These are phyloP conservation scores for Macquaria ambigua DNA, from an alignment of 2,113 vertebrate genomes.

Conservation along the genomic window DNA sequence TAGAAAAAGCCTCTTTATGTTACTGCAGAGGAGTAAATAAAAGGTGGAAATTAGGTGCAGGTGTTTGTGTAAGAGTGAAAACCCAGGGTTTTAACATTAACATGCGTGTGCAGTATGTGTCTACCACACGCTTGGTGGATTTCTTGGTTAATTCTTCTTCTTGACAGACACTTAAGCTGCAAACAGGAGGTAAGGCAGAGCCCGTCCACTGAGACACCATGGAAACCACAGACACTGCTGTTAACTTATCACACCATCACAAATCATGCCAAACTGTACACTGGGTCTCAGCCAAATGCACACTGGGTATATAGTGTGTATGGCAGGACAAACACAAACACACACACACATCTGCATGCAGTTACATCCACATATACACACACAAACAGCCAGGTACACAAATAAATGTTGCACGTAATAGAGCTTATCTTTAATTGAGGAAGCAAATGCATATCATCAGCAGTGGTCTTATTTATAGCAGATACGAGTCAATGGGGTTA, in stretches of 20 bases:
- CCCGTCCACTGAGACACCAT: constrained; percentile 28
- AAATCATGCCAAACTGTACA: constrained; percentile 37
- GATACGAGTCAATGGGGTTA: constrained; percentile 45
- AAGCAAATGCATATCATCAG: constrained; percentile 49
- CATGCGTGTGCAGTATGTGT: constrained; percentile 11
- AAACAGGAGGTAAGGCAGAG: constrained; percentile 30
- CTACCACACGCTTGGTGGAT: constrained; percentile 6
- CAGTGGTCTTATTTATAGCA: constrained; percentile 48
- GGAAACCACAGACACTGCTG: constrained; percentile 65
- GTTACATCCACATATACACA: constrained; percentile 3
- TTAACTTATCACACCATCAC: constrained; percentile 54
- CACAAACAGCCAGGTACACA: constrained; percentile 22
- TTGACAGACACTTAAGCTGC: constrained; percentile 40
- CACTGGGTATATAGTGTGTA: constrained; percentile 5
- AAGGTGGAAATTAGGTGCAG: constrained; percentile 31
- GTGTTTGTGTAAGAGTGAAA: constrained; percentile 16
- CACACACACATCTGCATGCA: constrained; percentile 21
- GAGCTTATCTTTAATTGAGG: constrained; percentile 63
- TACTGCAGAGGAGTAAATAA: constrained; percentile 23
- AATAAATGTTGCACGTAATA: constrained; percentile 41
- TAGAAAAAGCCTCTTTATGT: background rate
- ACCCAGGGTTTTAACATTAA: background rate
- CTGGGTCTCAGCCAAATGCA: constrained; percentile 30
- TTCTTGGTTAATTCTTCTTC: constrained; percentile 27
- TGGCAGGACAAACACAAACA: constrained; percentile 25